Evolutionary conservation across 2,797 vertebrate species (phyloP).

Genomic region (Danio aesculapii): DNA sequence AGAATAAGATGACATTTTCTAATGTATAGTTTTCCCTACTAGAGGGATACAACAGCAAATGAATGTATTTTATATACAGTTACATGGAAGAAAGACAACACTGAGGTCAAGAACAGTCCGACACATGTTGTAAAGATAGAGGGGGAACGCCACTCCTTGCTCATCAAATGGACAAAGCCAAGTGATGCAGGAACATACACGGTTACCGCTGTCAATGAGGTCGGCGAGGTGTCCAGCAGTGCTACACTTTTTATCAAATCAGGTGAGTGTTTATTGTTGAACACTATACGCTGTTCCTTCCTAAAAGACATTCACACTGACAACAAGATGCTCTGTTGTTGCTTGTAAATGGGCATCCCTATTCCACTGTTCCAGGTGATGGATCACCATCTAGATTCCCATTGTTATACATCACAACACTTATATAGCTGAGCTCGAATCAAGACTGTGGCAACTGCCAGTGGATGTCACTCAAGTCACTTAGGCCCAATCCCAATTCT

Average conservation of each 20-base stretch:
- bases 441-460: neutral
- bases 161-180: slow-evolving; percentile 84
- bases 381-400: neutral
- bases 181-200: slow-evolving; percentile 88
- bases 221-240: slow-evolving; percentile 85
- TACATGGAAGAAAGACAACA: slow-evolving; percentile 88
- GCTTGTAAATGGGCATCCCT: neutral
- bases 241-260: slow-evolving; percentile 87
- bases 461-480: neutral
- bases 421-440: slow-evolving; percentile 6
- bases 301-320: neutral
- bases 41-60: neutral
- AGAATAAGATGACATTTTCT: neutral
- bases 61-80: slow-evolving; percentile 74
- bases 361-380: neutral
- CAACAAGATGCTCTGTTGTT: neutral
- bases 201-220: slow-evolving; percentile 88
- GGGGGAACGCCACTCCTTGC: slow-evolving; percentile 90
- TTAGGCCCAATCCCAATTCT: too few relatives aligned
- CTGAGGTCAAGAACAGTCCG: slow-evolving; percentile 71
- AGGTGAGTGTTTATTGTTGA: slow-evolving; percentile 76
- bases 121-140: slow-evolving; percentile 87
- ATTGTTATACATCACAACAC: neutral
- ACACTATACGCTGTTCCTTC: neutral
- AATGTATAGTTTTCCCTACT: neutral